These are phyloP conservation scores for Vanacampus margaritifer DNA, from an alignment of 2,113 vertebrate species.

Conservation along the genomic window DNA sequence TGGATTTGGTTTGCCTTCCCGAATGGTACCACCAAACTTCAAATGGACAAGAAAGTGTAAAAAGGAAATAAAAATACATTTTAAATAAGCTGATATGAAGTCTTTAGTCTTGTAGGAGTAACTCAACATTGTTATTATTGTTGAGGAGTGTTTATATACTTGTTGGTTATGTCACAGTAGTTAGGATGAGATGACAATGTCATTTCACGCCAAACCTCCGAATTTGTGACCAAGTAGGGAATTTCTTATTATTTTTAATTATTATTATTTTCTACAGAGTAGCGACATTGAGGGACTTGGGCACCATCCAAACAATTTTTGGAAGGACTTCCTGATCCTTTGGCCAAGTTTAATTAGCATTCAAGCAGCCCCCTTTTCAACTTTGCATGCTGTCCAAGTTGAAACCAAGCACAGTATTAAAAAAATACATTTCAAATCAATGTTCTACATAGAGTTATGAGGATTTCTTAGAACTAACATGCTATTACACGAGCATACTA, in stretches of 20 bases:
- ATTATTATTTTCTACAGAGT: not conserved
- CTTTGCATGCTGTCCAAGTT: constrained; percentile 9
- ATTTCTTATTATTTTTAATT: not conserved
- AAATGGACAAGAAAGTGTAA: not conserved
- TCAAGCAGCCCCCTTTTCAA: constrained; percentile 2
- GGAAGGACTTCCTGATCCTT: not conserved
- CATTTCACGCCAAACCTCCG: not conserved
- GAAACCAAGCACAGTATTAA: not conserved
- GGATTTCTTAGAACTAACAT: constrained; percentile 4
- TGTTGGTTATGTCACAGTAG: not conserved
- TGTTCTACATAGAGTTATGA: constrained; percentile 1
- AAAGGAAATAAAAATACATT: too few relatives aligned
- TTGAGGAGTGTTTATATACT: not conserved
- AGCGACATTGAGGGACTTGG: not conserved
- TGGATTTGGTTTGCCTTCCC: not conserved
- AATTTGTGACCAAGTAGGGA: not conserved
- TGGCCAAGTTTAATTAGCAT: not conserved
- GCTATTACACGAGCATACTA: not conserved
- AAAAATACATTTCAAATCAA: not conserved
- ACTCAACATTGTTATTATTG: too few relatives aligned
- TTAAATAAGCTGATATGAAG: not conserved
- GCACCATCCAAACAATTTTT: not conserved
- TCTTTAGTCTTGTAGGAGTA: too few relatives aligned
- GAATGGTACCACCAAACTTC: not conserved
- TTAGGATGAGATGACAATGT: not conserved